These are phyloP conservation scores for Cisticola juncidis DNA, from an alignment of 2,113 vertebrate genomes.

Conservation along the genomic window DNA sequence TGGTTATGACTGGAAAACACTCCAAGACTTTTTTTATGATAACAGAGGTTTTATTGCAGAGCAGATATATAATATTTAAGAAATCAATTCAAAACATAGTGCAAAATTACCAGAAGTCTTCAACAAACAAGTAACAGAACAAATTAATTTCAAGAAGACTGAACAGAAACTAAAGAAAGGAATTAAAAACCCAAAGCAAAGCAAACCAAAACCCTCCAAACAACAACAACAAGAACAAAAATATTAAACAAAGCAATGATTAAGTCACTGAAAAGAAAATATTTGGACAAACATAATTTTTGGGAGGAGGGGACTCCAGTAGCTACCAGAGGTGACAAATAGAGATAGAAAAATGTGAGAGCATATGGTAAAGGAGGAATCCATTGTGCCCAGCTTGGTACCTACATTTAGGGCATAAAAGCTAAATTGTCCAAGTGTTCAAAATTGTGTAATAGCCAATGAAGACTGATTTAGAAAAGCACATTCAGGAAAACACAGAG, in stretches of 20 bases:
- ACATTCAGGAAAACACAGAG: not conserved
- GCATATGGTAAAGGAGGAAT: not conserved
- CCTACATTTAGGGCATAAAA: not conserved
- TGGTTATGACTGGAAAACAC: not conserved
- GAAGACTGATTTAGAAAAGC: not conserved
- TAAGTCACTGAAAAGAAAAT: not conserved
- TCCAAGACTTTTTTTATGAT: not conserved
- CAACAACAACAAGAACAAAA: not conserved
- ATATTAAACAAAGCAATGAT: not conserved
- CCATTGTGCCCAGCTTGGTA: not conserved
- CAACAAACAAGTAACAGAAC: not conserved
- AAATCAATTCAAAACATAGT: not conserved
- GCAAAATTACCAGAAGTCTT: not conserved
- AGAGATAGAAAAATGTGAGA: not conserved
- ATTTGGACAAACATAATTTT: not conserved
- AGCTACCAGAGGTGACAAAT: not conserved
- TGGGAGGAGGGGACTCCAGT: rapidly evolving
- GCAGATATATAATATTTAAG: not conserved
- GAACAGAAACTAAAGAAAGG: not conserved
- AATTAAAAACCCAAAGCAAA: not conserved
- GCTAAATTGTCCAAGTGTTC: not conserved
- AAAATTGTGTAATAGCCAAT: not conserved
- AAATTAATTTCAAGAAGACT: not conserved
- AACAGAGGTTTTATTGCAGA: not conserved
- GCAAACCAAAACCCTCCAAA: rapidly evolving